phyloP scores from a whole-genome alignment of 1,140 invertebrate genomes.

The Bombus consobrinus region DNA sequence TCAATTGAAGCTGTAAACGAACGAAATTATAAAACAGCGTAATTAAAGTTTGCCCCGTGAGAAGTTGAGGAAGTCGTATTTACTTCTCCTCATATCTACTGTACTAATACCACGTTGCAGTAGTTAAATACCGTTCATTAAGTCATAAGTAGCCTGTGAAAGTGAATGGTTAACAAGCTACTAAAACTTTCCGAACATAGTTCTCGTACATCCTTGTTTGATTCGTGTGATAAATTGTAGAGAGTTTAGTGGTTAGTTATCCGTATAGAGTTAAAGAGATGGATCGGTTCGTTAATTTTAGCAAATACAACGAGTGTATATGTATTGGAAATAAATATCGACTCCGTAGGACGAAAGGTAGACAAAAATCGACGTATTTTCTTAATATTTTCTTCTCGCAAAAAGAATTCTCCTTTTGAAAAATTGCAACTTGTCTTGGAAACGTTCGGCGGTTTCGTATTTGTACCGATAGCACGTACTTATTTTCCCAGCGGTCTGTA shows the following conservation, averaged over 20 bases:
- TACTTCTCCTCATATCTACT: too few species aligned
- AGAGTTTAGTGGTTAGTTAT: background rate
- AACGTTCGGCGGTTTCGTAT: too few species aligned
- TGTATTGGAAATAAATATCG: too few species aligned
- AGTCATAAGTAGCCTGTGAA: background rate
- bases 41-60: background rate
- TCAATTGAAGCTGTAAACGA: background rate
- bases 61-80: background rate
- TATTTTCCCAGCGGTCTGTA: too few species aligned
- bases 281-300: background rate
- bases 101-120: background rate
- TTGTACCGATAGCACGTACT: too few species aligned
- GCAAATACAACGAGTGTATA: background rate
- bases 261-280: background rate
- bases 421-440: too few species aligned
- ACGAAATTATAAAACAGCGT: background rate
- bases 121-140: background rate
- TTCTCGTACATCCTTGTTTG: background rate
- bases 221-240: background rate
- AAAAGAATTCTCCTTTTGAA: too few species aligned
- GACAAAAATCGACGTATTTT: too few species aligned
- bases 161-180: background rate
- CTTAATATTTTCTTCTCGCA: too few species aligned
- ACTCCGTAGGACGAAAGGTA: too few species aligned
- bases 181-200: background rate